Conservation (phyloP, 30 jellyfish, hydroid and myxozoan species). For the Nemopilema nomurai region DNA sequence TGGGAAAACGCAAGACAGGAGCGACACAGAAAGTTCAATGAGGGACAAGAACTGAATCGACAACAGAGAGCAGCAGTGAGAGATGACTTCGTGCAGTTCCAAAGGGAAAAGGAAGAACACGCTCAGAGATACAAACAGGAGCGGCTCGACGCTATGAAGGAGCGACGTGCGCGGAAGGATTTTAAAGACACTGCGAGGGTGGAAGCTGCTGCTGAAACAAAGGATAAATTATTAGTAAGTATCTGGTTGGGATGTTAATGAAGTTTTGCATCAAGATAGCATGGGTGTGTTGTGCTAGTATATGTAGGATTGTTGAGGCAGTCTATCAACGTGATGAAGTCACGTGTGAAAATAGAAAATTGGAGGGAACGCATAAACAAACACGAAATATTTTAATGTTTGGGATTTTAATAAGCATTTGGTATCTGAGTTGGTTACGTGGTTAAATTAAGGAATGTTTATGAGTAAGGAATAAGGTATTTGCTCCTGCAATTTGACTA, state of each 20-base stretch:
- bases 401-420: no score
- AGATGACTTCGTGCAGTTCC: constrained; percentile 22
- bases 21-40: constrained; percentile 22
- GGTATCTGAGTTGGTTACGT: no score
- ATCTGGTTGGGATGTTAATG: background rate
- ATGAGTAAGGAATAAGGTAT: no score
- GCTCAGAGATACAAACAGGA: constrained; percentile 61
- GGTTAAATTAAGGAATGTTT: no score
- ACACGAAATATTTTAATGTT: no score
- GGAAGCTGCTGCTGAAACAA: constrained; percentile 1
- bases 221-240: constrained; percentile 26
- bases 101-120: constrained; percentile 46
- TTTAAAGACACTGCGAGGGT: constrained; percentile 11
- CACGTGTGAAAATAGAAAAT: no score
- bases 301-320: background rate
- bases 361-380: background rate
- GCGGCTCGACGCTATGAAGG: constrained; percentile 44
- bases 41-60: constrained; percentile 47
- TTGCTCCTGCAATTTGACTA: no score
- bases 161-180: constrained; percentile 9
- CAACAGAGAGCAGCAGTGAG: constrained; percentile 24
- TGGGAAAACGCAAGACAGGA: constrained; percentile 39
- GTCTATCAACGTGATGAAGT: no score
- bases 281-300: background rate
- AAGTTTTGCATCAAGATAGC: background rate